phyloP scores from a whole-genome alignment of 1,140 invertebrate genomes.

The Chironomus tepperi region DNA sequence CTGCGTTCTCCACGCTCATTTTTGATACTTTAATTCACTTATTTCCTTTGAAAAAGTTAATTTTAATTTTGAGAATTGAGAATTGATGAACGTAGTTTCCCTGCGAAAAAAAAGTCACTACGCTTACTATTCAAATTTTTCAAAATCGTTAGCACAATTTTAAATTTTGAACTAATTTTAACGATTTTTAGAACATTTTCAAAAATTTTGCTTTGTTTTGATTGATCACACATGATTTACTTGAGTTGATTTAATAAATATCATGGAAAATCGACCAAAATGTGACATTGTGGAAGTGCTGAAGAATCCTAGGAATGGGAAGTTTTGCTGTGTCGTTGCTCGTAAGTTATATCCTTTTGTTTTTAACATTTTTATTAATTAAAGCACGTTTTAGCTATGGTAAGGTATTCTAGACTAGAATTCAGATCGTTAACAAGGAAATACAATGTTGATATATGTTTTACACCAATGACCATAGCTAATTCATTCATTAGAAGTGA shows the following conservation, averaged over 20 bases:
- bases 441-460: constrained; percentile 83
- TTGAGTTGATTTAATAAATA: too few relatives aligned
- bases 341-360: neutral
- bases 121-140: too few relatives aligned
- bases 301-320: neutral
- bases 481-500: constrained; percentile 84
- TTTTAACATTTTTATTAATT: neutral
- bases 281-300: neutral
- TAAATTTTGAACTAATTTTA: too few relatives aligned
- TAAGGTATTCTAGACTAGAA: constrained; percentile 40
- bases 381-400: neutral
- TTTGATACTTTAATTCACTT: neutral
- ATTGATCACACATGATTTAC: too few relatives aligned
- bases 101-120: too few relatives aligned
- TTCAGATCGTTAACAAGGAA: constrained; percentile 36
- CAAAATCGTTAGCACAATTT: too few relatives aligned
- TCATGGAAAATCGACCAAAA: neutral
- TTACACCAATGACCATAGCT: constrained; percentile 94
- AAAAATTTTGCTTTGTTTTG: too few relatives aligned
- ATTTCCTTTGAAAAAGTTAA: neutral
- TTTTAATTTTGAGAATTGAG: neutral
- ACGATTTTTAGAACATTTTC: too few relatives aligned
- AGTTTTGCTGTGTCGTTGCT: neutral
- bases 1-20: constrained; percentile 33
- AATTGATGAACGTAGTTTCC: too few relatives aligned